Base-by-base conservation (phyloP, 2,888 invertebrate genomes). In the Clusia tigrina region DNA sequence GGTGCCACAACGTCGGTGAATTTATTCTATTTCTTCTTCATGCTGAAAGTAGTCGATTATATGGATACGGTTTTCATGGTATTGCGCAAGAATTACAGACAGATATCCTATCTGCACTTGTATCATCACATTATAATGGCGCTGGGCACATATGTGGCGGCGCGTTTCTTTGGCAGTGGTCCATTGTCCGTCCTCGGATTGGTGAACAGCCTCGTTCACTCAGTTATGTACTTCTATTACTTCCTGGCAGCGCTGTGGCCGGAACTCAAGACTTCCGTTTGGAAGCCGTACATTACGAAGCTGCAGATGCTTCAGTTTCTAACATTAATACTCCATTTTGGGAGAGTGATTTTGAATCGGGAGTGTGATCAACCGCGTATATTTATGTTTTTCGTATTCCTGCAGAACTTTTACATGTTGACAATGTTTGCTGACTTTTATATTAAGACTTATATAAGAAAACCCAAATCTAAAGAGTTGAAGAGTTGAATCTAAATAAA, bases 261-360 rank as follows among this genome's bases (percentile, higher is more conserved):
- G 0, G 86, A 87, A 56, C 87, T 89, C 77, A 91, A 90, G 74
- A 84, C 89, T 59, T 90, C 89, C 59, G 79, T 90, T 0, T 91
- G 92, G 90, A 94, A 94, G 79, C 92, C 91, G 71, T 87, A 91
- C 74, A 89, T 94, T 67, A 94, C 94, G 0, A 90, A 90, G 73
- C 74, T 93, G 67, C 94, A 94, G 84, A 87, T 94, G 77, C 89
- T 88, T 0, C 91, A 91, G 77, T 91, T 91, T 77, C 76, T 86
- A 38, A 66, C 86, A 60, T 81, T 87, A 17, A 80, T 88, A 0
- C 56, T 88, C 0, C 88, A 89, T 69, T 87, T 72, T 87, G 86
- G 78, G 66, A 78, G 0, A 71, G 80, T 10, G 65, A 87, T 32
- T 71, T 86, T 0, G 84, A 78, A 38, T 75, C 86, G 0, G 84